Conservation (phyloP, 2,888 invertebrate species). For the Eurytoma adleriae region DNA sequence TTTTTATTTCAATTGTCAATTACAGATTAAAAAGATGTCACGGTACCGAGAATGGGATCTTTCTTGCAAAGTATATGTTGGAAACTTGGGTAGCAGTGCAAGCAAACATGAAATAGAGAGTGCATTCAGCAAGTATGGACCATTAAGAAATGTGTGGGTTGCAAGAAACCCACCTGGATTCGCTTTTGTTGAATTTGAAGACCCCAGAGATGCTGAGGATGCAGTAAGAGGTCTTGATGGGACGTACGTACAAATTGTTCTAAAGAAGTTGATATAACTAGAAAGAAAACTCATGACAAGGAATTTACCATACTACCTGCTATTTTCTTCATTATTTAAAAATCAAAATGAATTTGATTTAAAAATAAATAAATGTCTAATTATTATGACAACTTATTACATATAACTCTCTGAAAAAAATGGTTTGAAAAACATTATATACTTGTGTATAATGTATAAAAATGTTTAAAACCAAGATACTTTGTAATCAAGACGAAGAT, state of each 20-base stretch:
- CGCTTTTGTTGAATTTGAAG: slow-evolving; percentile 93
- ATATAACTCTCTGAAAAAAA: too few relatives aligned
- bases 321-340: too few relatives aligned
- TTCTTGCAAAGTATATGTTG: slow-evolving; percentile 94
- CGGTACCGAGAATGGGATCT: slow-evolving; percentile 89
- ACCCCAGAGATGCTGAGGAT: slow-evolving; percentile 92
- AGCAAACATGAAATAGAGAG: slow-evolving; percentile 93
- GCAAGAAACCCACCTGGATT: slow-evolving; percentile 95
- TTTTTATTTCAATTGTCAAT: background rate
- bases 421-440: too few relatives aligned
- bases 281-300: too few relatives aligned
- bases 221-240: slow-evolving; percentile 90
- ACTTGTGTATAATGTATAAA: too few relatives aligned
- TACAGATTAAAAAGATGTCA: slow-evolving; percentile 72
- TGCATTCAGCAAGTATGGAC: slow-evolving; percentile 92
- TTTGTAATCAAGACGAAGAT: too few relatives aligned
- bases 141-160: slow-evolving; percentile 94
- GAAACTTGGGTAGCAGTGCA: slow-evolving; percentile 93
- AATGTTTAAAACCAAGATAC: too few relatives aligned
- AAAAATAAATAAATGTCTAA: too few relatives aligned
- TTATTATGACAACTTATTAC: too few relatives aligned
- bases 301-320: too few relatives aligned
- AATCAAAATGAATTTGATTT: too few relatives aligned
- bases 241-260: slow-evolving; percentile 81
- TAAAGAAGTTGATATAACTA: background rate